A percentile compares a stretch with the other conserved stretches of the same genome.
These are phyloP conservation scores for Adelges cooleyi DNA, from an alignment of 1,140 invertebrate species.

Conservation along the genomic window DNA sequence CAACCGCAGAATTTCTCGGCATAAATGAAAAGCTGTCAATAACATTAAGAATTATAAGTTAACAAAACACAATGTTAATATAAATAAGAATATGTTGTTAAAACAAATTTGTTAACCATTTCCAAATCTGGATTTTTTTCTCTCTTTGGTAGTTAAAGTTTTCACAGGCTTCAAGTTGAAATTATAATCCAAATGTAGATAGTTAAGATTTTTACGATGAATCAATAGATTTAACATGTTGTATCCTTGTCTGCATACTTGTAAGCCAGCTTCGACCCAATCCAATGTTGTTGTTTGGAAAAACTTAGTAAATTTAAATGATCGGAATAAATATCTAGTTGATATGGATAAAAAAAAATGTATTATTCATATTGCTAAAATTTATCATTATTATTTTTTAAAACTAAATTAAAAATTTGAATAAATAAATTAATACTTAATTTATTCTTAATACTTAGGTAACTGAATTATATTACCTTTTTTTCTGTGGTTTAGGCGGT, in stretches of 20 bases:
- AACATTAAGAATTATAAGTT: too few relatives aligned
- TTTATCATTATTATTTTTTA: background rate
- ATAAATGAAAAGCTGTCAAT: slow-evolving; percentile 84
- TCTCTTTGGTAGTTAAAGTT: slow-evolving; percentile 96
- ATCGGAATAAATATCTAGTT: slow-evolving; percentile 79
- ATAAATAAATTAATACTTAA: background rate
- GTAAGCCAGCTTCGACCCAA: slow-evolving; percentile 97
- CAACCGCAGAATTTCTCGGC: slow-evolving; percentile 91
- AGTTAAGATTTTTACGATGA: slow-evolving; percentile 98
- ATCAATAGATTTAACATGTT: slow-evolving; percentile 99
- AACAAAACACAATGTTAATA: too few relatives aligned
- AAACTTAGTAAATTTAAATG: slow-evolving; percentile 99
- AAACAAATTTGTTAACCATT: slow-evolving; percentile 56
- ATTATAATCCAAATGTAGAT: slow-evolving; percentile 98
- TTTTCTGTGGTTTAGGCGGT: slow-evolving; percentile 96
- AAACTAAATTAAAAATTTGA: background rate
- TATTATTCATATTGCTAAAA: too few relatives aligned
- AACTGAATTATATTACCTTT: slow-evolving; percentile 54
- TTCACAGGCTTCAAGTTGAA: slow-evolving; percentile 99
- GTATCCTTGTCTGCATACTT: slow-evolving; percentile 97
- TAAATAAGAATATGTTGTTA: too few relatives aligned
- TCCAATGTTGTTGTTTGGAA: slow-evolving; percentile 99
- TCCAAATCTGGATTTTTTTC: slow-evolving; percentile 98
- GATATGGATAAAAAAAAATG: slow-evolving; percentile 24
- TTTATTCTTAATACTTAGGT: background rate